A percentile compares a stretch with the other conserved stretches of the same genome.
phyloP scores from a whole-genome alignment of 2,888 invertebrate genomes.

The Spicauda simplicius region DNA sequence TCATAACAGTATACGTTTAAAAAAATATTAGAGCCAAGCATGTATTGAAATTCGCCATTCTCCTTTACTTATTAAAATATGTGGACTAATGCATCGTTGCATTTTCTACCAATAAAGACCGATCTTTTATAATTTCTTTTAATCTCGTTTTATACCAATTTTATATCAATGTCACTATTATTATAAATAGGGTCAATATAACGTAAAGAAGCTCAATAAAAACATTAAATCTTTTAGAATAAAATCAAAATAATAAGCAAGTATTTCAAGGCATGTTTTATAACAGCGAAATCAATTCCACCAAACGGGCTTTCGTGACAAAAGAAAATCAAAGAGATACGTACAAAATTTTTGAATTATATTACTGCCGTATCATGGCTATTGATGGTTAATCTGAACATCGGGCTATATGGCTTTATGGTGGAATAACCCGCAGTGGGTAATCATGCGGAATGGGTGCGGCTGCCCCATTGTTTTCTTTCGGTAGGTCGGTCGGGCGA shows the following conservation, averaged over 20 bases:
- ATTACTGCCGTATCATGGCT: slow-evolving; percentile 15
- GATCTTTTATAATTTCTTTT: too few species aligned
- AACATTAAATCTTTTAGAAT: not conserved
- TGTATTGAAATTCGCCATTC: too few species aligned
- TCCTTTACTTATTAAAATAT: too few species aligned
- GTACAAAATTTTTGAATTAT: slow-evolving; percentile 12
- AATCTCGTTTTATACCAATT: too few species aligned
- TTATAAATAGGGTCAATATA: too few species aligned
- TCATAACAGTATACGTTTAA: too few species aligned
- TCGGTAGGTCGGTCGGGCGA: slow-evolving; percentile 12
- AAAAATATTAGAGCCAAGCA: too few species aligned
- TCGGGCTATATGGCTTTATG: slow-evolving; percentile 21
- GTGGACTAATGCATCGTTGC: too few species aligned
- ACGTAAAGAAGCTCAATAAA: too few species aligned
- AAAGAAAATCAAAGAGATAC: slow-evolving; percentile 3
- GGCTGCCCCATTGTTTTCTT: slow-evolving; percentile 28
- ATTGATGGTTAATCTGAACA: slow-evolving; percentile 16
- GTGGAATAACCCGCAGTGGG: slow-evolving; percentile 26
- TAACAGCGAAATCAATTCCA: not conserved
- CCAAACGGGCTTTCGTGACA: not conserved
- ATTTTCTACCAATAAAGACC: too few species aligned
- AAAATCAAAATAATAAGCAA: not conserved
- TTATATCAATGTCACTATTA: too few species aligned
- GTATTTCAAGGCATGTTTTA: not conserved
- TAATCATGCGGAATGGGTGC: slow-evolving; percentile 31